A percentile compares a stretch with the other conserved stretches of the same genome.
phyloP scores from a whole-genome alignment of 92 coral and sea anemone species.

The Bergia puertoricense region DNA sequence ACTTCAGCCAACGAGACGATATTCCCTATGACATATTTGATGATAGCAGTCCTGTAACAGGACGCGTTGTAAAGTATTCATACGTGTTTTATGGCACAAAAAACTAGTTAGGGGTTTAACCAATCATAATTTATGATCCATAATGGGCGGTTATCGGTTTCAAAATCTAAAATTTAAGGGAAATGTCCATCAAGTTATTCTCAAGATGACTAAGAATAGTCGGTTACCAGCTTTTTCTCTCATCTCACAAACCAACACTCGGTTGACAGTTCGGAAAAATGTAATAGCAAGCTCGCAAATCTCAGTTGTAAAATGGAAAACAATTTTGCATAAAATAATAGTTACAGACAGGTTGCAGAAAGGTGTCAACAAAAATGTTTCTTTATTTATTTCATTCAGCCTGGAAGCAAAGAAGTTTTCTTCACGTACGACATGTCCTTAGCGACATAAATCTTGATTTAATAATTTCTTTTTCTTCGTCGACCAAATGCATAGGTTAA shows the following conservation, averaged over 20 bases:
- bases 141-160: not conserved
- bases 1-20: conserved; percentile 7
- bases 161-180: no score
- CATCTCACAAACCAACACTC: not conserved
- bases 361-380: no score
- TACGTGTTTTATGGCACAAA: conserved; percentile 25
- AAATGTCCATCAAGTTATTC: not conserved
- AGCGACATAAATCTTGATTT: no score
- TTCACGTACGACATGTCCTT: no score
- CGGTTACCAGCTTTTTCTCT: not conserved
- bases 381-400: no score
- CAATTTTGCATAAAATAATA: not conserved
- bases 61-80: not conserved
- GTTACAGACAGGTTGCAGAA: no score
- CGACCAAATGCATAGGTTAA: no score
- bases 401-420: no score
- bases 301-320: not conserved
- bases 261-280: not conserved
- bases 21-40: conserved; percentile 5
- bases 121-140: not conserved
- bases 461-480: no score
- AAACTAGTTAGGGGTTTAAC: not conserved
- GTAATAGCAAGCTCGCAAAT: not conserved
- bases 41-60: not conserved
- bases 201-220: no score